phyloP scores from a whole-genome alignment of 2,797 vertebrate species.

The Valencia hispanica region DNA sequence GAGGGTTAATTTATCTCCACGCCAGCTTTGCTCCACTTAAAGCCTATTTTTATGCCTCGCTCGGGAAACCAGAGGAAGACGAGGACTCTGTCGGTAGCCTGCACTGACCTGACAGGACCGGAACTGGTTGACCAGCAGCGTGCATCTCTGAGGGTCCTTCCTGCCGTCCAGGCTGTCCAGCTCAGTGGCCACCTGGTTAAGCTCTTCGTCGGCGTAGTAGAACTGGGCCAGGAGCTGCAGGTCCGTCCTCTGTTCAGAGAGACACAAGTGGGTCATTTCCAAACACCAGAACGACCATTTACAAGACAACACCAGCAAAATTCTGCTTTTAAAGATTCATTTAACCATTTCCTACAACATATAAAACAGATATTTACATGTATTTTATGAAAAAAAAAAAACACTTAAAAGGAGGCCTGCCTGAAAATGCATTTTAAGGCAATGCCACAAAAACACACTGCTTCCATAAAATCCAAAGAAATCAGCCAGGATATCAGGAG shows the following conservation, averaged over 20 bases:
- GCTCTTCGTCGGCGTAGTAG: conserved; percentile 97
- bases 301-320: no score
- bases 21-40: conserved; percentile 10
- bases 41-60: conserved; percentile 13
- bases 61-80: conserved; percentile 2
- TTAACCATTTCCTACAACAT: no score
- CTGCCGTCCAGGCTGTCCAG: conserved; percentile 96
- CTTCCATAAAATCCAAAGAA: no score
- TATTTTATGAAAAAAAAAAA: no score
- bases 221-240: conserved; percentile 97
- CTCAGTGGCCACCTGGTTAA: conserved; percentile 96
- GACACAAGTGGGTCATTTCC: conserved; percentile 22
- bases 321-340: no score
- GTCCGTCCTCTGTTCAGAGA: conserved; percentile 88
- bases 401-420: no score
- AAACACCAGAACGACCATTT: background rate
- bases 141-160: conserved; percentile 97
- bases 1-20: conserved; percentile 5
- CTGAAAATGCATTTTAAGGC: no score
- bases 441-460: no score
- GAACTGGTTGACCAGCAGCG: conserved; percentile 96
- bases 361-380: no score
- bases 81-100: background rate
- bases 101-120: conserved; percentile 93
- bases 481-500: no score